Evolutionary conservation across 2,113 vertebrate genomes (phyloP).

Genomic region (Chaetodon trifascialis): DNA sequence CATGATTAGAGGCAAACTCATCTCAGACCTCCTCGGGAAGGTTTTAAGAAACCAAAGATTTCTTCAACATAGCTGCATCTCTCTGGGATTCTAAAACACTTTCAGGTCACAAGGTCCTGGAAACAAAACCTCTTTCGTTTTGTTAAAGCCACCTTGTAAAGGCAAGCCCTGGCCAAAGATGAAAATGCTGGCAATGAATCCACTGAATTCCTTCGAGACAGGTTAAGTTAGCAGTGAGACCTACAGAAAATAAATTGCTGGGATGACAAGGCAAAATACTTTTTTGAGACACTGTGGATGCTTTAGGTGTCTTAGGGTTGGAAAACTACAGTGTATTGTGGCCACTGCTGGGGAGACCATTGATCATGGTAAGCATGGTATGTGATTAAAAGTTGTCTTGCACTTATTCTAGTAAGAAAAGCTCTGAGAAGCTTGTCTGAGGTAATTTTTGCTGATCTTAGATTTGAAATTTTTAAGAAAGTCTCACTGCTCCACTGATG

Average conservation of each 20-base stretch:
- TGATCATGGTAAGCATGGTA: not conserved
- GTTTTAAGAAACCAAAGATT: conserved; percentile 27
- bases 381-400: conserved; percentile 1
- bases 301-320: not conserved
- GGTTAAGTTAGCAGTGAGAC: conserved; percentile 18
- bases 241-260: conserved; percentile 11
- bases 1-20: conserved; percentile 25
- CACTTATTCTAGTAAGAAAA: not conserved
- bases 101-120: not conserved
- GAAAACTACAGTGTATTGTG: not conserved
- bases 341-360: not conserved
- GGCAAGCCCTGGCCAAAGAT: not conserved
- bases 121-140: not conserved
- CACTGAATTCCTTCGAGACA: conserved; percentile 14
- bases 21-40: not conserved
- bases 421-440: conserved; percentile 10
- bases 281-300: not conserved
- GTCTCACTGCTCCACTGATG: not conserved
- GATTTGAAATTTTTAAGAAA: not conserved
- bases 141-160: not conserved
- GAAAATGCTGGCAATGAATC: conserved; percentile 40
- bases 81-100: conserved; percentile 12
- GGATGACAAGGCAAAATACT: conserved; percentile 14
- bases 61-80: conserved; percentile 11
- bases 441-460: not conserved